A percentile compares a stretch with the other conserved stretches of the same genome.
These are phyloP conservation scores for Cepaea hortensis DNA, from an alignment of 2,888 invertebrate species.

Conservation along the genomic window DNA sequence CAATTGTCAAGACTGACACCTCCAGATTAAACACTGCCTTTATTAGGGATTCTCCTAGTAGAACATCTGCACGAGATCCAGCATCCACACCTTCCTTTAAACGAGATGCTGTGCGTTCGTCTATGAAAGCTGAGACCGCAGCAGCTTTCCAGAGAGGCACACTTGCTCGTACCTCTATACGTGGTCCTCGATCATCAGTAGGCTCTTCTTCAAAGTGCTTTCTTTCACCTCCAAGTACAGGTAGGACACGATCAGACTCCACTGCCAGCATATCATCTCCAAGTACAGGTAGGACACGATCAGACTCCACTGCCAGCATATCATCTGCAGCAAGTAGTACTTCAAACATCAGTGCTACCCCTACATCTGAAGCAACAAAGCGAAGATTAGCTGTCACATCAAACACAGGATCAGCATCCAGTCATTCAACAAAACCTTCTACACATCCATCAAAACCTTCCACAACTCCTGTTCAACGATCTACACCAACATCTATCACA, in stretches of 20 bases:
- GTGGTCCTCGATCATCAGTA: conserved; percentile 44
- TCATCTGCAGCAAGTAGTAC: conserved; percentile 54
- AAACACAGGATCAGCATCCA: background rate
- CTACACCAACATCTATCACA: conserved; percentile 3
- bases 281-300: conserved; percentile 23
- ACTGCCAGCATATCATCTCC: conserved; percentile 47
- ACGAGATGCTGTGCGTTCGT: conserved; percentile 52
- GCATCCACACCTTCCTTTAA: conserved; percentile 44
- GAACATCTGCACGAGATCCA: conserved; percentile 47
- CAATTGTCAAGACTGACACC: conserved; percentile 37
- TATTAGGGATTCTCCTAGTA: conserved; percentile 46
- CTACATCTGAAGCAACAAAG: conserved; percentile 52
- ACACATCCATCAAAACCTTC: conserved; percentile 46
- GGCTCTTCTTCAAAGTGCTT: conserved; percentile 1
- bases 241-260: conserved; percentile 47
- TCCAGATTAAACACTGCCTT: conserved; percentile 33
- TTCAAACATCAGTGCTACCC: conserved; percentile 48
- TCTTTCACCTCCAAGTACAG: conserved; percentile 48
- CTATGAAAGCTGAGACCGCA: conserved; percentile 55
- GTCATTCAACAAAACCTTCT: conserved; percentile 50
- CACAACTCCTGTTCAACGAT: conserved; percentile 40
- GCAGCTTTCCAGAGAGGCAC: conserved; percentile 47
- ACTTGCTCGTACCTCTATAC: conserved; percentile 46
- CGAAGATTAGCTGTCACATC: conserved; percentile 47
- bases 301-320: conserved; percentile 50